A percentile compares a stretch with the other conserved stretches of the same genome.
These are phyloP conservation scores for Lathronympha strigana DNA, from an alignment of 2,888 invertebrate genomes.

Conservation along the genomic window DNA sequence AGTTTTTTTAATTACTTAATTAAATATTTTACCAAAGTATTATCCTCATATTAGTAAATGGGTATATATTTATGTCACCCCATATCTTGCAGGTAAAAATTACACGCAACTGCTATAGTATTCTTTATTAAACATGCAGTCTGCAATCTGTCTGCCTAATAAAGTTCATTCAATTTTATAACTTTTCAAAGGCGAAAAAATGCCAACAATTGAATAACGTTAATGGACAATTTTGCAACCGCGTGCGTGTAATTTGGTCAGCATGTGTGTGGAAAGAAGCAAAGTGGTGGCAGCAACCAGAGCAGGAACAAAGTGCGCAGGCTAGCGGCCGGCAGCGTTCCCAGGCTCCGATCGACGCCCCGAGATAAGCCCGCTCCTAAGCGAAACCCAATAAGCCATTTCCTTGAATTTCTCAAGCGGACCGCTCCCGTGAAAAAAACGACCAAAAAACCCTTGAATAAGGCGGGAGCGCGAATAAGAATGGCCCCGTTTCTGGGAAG, in stretches of 20 bases:
- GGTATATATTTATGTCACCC: no score
- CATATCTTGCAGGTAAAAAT: background rate
- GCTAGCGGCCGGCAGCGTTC: constrained; percentile 54
- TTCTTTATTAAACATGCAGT: background rate
- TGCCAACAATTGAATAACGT: background rate
- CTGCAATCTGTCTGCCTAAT: background rate
- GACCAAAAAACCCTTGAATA: constrained; percentile 77
- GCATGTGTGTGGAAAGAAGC: background rate
- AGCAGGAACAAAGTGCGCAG: constrained; percentile 61
- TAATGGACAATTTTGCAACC: background rate
- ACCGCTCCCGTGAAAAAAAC: constrained; percentile 76
- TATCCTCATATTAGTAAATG: no score
- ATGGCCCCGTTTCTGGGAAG: constrained; percentile 81
- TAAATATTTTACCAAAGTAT: no score
- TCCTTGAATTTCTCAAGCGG: constrained; percentile 79
- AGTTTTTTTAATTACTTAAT: no score
- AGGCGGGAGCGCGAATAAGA: constrained; percentile 82
- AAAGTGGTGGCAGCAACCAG: constrained; percentile 50
- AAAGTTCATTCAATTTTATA: background rate
- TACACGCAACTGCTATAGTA: background rate
- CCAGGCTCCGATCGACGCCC: constrained; percentile 71
- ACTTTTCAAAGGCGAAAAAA: background rate
- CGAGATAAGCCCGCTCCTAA: constrained; percentile 75
- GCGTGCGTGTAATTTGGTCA: constrained; percentile 5
- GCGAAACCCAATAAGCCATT: constrained; percentile 82